Base-by-base conservation (phyloP, 2,113 vertebrate species). In the Cynopterus brachyotis region DNA sequence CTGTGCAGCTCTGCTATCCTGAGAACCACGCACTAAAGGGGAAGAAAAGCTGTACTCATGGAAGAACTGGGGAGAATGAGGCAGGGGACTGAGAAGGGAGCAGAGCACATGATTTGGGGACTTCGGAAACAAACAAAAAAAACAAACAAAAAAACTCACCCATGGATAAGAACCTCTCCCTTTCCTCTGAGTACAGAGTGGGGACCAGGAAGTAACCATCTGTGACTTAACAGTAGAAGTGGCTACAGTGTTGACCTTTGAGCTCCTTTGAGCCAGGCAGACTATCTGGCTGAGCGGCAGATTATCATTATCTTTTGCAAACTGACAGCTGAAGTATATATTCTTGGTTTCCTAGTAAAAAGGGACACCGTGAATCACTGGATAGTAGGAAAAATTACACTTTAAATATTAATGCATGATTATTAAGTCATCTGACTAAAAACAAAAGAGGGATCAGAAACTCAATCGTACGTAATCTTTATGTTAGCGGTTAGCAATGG, bases 391-490 rank as follows among this genome's bases (percentile, higher is more conserved):
- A 45, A 90, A 60, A 89, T 24, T 40, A 9, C 0, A 8, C 35
- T 91, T 84, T 76, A 78, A 94, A 92, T 87, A 69, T 88, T 32
- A 62, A 94, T 79, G 45, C 57, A 32, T 84, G 30, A 72, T 53
- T 94, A 88, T 94, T 66, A 96, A 59, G 50, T 64, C 24, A 37
- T 88, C 37, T 91, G 55, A 55, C 42, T 90, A 17, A 93, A 93
- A 89, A 22, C 53, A 94, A 59, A 91, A 91, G 69, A 83, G 11
- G 17, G 9, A 90, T 80, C 16, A 1, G 70, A 57, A 55, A 4
- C 45, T 15, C 47, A 72, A n/a, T 2, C 17, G 12, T 26, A 90
- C 17, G 12, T 26, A 90, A 70, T 75, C 80, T 81, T 64, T 64
- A 7, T 69, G 11, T 76, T 73, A 78, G 32, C 26, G 59, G 69